Evolutionary conservation across 2,113 vertebrate genomes (phyloP), one percentile per base, ranked within the genome.

Genomic region (Bufo gargarizans): DNA sequence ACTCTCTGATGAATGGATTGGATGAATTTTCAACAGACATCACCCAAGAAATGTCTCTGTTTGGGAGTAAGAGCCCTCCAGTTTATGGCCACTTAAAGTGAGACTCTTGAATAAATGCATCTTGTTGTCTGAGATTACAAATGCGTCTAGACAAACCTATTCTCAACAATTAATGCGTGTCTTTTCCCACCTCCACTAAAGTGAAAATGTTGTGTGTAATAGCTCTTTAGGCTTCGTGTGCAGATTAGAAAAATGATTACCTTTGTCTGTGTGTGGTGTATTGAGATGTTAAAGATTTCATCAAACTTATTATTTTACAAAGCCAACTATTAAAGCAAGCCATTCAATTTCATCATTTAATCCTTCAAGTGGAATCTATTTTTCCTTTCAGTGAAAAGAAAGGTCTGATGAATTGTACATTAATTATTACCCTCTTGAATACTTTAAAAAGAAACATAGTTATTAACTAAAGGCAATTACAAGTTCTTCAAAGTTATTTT

Each of bases 251-350:
- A 83, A 88, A 88, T 83, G 67, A 87, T 87, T 76, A 61, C 78
- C 77, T 83, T 55, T 84, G 87, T 65, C 87, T 83, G 87, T 84
- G 59, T 83, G 81, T 82, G 58, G 80, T 22, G 55, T 61, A 83
- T 53, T 77, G 71, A 88, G 55, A 83, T 71, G 67, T 76, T 76
- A 76, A 82, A 88, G 71, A 88, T 88, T 77, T 84, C 81, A 77
- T 84, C 80, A 83, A 84, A 88, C 71, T 77, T 61, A 88, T 88
- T 88, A 84, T 88, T 88, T 88, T 63, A 56, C 58, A 77, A 81
- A 87, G 22, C 85, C 63, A 77, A n/a, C 56, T 83, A 77, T 65
- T 88, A 77, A n/a, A 63, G 59, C 58, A 67, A 77, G 19, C 69
- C 58, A 83, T 83, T 88, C 47, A 88, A 65, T 72, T 82, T 55